Conservation (phyloP, 1,140 invertebrate genomes). For the Nixonia krombeini region DNA sequence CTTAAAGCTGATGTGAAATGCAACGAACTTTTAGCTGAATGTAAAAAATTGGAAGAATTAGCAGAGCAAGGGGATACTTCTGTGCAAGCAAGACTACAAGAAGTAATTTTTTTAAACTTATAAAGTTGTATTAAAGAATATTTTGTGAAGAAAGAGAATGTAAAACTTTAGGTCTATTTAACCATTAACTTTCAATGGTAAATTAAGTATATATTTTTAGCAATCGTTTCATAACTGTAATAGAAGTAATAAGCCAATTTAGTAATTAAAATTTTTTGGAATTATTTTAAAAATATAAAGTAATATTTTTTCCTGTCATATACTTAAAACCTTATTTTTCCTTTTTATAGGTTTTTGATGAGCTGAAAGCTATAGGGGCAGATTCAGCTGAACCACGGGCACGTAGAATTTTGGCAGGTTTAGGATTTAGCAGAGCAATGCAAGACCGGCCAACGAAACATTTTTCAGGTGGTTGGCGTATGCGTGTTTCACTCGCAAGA, state of each 20-base stretch:
- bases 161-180: no score
- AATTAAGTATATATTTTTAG: no score
- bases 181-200: no score
- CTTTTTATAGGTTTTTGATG: constrained; percentile 85
- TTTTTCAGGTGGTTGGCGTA: constrained; percentile 98
- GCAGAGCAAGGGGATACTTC: constrained; percentile 78
- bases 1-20: constrained; percentile 93
- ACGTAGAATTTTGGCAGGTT: constrained; percentile 94
- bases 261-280: no score
- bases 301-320: no score
- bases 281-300: no score
- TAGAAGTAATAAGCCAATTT: no score
- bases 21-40: constrained; percentile 85
- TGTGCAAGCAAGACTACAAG: constrained; percentile 85
- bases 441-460: constrained; percentile 94
- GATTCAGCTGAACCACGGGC: constrained; percentile 97
- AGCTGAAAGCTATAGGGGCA: constrained; percentile 95
- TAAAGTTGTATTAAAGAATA: no score
- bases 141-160: no score
- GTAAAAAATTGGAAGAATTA: constrained; percentile 84
- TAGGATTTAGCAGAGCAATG: constrained; percentile 96
- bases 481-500: constrained; percentile 96
- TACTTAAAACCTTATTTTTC: no score
- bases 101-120: constrained; percentile 71
- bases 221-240: no score